Conservation (phyloP, 2,797 vertebrate genomes). For the Enteromius unitaeniatus region DNA sequence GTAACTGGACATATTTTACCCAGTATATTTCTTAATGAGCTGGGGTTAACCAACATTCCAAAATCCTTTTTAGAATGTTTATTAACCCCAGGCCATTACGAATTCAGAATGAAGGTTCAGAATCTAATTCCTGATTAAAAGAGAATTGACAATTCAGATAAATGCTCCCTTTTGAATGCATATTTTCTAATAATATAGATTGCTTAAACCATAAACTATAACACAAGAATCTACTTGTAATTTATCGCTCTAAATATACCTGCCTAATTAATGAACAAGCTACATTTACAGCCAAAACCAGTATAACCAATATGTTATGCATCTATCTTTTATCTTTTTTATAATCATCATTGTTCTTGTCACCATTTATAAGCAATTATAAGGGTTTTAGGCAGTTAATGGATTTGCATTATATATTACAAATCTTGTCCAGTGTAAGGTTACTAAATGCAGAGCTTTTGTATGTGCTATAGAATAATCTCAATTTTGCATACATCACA, state of each 20-base stretch:
- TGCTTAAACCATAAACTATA: not conserved
- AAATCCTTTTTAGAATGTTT: not conserved
- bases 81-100: too few species aligned
- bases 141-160: not conserved
- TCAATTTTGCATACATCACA: not conserved
- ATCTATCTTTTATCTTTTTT: not conserved
- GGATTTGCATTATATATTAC: not conserved
- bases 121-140: not conserved
- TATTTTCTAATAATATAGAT: not conserved
- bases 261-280: not conserved
- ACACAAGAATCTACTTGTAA: not conserved
- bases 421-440: not conserved
- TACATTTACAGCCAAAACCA: not conserved
- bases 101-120: not conserved
- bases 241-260: not conserved
- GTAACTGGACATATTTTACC: slow-evolving; percentile 22
- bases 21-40: not conserved
- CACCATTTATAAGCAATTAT: not conserved
- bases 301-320: not conserved
- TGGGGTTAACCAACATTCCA: not conserved
- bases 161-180: not conserved
- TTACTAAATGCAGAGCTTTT: not conserved
- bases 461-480: not conserved
- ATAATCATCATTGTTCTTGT: not conserved
- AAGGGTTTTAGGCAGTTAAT: not conserved